Base-by-base conservation (phyloP, 2,113 vertebrate genomes). In the Penelope pileata region DNA sequence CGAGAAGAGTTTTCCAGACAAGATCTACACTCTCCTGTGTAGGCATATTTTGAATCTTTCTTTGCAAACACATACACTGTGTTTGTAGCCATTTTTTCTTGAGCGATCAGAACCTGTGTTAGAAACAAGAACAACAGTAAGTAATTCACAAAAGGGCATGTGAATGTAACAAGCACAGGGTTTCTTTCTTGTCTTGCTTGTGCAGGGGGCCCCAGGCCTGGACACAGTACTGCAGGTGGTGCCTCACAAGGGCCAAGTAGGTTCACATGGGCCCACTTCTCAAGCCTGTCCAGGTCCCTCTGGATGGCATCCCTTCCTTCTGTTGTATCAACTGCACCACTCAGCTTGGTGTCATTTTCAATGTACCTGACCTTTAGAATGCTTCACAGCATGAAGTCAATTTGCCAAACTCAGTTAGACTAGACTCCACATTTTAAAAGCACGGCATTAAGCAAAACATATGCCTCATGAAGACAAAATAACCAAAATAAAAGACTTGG, bases 11-110 rank as follows among this genome's bases (percentile, higher is more conserved):
- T 99, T 96, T 99, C 99, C 97, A 99, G 93, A 88, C 99, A 99
- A 53, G 99, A 99, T 34, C 99, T 98, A 56, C 99, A 99, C 95
- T 99, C 99, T 18, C 98, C 99, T 0, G 99, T 99, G 97, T 99
- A 99, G 8, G 99, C 99, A 9, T 99, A 99, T 91, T 99, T 99
- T 7, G 99, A 99, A 96, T 99, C 99, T 84, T 99, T 99, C 98
- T 99, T 99, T 83, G 99, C 98, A 94, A 99, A 99, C 89, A 99
- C 99, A 86, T 99, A 99, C 15, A 99, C 99, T 7, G 99, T 99
- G 96, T 99, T 99, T 91, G 99, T 99, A 89, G 99, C 99, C 99
- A 99, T 99, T 94, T 99, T 99, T 85, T 99, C 99, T 95, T 99
- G 99, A 78, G 99, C 99, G 48, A 99, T 99, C 89, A 99, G 98